A percentile compares a stretch with the other conserved stretches of the same genome.
These are phyloP conservation scores for Drosophila acutilabella DNA, from an alignment of 2,888 invertebrate species.

Conservation along the genomic window DNA sequence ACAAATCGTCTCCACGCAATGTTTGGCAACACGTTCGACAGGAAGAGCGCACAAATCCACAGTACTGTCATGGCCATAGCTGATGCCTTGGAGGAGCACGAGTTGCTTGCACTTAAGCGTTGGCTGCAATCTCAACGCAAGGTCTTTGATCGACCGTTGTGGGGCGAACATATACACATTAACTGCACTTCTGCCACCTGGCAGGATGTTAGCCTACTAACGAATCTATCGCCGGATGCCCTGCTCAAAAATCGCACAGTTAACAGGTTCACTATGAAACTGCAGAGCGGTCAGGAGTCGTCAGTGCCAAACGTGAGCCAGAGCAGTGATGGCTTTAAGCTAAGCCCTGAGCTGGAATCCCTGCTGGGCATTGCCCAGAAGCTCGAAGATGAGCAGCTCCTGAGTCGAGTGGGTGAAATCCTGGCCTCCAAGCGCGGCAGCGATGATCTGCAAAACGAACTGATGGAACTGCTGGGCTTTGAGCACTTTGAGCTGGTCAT, in stretches of 20 bases:
- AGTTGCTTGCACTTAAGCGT: slow-evolving; percentile 86
- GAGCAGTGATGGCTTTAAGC: slow-evolving; percentile 36
- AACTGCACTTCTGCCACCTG: slow-evolving; percentile 38
- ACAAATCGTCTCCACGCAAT: slow-evolving; percentile 86
- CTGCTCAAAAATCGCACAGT: slow-evolving; percentile 59
- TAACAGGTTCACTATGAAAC: slow-evolving; percentile 76
- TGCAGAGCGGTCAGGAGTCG: slow-evolving; percentile 22
- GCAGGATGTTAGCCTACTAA: slow-evolving; percentile 59
- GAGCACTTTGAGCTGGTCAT: slow-evolving; percentile 92
- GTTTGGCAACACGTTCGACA: slow-evolving; percentile 87
- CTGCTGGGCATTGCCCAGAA: slow-evolving; percentile 74
- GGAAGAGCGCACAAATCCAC: slow-evolving; percentile 87
- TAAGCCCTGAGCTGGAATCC: slow-evolving; percentile 65
- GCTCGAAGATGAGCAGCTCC: slow-evolving; percentile 67
- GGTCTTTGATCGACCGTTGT: slow-evolving; percentile 43
- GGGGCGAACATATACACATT: slow-evolving; percentile 75
- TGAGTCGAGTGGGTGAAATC: slow-evolving; percentile 84
- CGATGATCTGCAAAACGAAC: slow-evolving; percentile 91
- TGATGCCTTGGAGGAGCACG: slow-evolving; percentile 85
- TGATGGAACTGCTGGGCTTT: slow-evolving; percentile 94
- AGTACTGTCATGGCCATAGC: slow-evolving; percentile 86
- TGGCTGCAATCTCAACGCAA: slow-evolving; percentile 79
- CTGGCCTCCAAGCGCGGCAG: slow-evolving; percentile 88
- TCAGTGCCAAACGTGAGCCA: not conserved
- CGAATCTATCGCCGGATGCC: slow-evolving; percentile 74